Base-by-base conservation (phyloP, 2,113 vertebrate genomes). In the Grammomys dolichurus region DNA sequence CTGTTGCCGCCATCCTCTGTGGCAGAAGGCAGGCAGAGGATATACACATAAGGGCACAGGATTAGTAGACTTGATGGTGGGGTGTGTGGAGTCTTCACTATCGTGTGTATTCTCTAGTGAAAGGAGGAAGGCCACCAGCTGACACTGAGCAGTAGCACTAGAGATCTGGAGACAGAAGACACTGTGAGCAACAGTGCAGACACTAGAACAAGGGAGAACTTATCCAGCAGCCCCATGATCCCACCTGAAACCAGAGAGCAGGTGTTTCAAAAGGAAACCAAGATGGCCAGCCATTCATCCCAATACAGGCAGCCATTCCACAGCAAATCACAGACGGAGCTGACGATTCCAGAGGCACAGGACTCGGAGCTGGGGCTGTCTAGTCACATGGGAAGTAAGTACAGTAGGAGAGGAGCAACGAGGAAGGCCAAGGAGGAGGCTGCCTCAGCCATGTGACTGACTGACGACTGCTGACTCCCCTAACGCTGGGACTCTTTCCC, bases 191-290 rank as follows among this genome's bases (percentile, higher is more conserved):
- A 19, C 28, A 70, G 60, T 85, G 16, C 2, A 22, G 43, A 67
- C 84, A 86, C 46, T 0, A 67, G 82, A 46, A 33, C 0, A 16
- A 86, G 40, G 82, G 28, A 48, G 40, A 48, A 48, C 60, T 65
- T 86, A 63, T 10, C 82, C 28, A 86, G 82, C 40, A 85, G n/a
- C 28, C 8, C 81, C 28, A 43, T 63, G 13, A 22, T 26, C 56
- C 36, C 22, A 84, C 56, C 63, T 60, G 56, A n/a, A 84, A 87
- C 24, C 36, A 56, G 14, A 65, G 56, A 92, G 24, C n/a, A 56
- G 72, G 87, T 33, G 60, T 54, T 81, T 95, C 85, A 77, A 93
- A 91, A 60, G 19, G 24, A 96, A 93, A 69, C 60, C 91, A 92
- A n/a, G 78, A 56, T 56, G 48, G 69, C 63, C 8, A 65, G 46